Evolutionary conservation across 2,113 vertebrate genomes (phyloP).

Genomic region (Zosterops lateralis): DNA sequence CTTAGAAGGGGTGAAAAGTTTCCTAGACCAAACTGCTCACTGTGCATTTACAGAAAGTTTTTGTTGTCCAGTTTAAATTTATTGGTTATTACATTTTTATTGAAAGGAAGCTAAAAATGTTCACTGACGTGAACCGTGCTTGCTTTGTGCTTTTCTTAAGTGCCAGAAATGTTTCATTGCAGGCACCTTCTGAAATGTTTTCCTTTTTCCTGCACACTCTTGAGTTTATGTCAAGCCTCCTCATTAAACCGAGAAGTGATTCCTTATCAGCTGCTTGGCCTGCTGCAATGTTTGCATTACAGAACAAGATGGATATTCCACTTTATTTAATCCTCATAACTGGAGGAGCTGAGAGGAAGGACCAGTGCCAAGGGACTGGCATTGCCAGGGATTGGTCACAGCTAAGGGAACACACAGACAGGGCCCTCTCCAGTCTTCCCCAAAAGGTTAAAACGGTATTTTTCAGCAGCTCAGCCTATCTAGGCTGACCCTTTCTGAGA

Average conservation of each 20-base stretch:
- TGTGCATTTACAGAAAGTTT: neutral
- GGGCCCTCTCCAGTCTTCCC: neutral
- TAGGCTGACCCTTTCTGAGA: neutral
- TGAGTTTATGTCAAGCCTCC: neutral
- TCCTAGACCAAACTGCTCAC: neutral
- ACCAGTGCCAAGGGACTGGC: neutral
- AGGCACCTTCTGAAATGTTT: neutral
- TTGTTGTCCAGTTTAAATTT: neutral
- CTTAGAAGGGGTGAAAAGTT: neutral
- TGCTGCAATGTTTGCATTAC: neutral
- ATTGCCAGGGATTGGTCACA: neutral
- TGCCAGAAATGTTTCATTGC: neutral
- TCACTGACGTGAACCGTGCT: neutral
- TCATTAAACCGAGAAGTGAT: neutral
- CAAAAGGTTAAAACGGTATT: neutral
- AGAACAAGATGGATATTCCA: neutral
- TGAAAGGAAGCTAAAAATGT: neutral
- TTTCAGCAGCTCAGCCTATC: neutral
- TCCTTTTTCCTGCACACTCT: neutral
- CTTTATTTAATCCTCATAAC: neutral
- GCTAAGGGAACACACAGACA: neutral
- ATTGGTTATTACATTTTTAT: neutral
- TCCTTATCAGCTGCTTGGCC: slow-evolving; percentile 22
- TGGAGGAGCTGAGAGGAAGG: neutral
- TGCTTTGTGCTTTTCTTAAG: neutral